Evolutionary conservation across 2,888 invertebrate genomes (phyloP), one percentile per base, ranked within the genome.

Genomic region (Pollenia griseotomentosa): DNA sequence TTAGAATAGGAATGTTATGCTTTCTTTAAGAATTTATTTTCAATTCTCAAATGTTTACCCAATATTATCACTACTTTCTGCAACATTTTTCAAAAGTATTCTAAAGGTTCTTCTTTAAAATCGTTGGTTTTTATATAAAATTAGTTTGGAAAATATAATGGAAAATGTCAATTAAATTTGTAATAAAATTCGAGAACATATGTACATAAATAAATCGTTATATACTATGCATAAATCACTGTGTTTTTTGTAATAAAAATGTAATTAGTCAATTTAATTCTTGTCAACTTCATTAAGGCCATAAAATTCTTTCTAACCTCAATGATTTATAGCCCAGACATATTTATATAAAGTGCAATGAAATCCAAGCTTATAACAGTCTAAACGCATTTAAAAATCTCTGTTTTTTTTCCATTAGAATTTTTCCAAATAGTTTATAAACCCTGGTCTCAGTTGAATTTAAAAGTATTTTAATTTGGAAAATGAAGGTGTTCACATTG

Each of bases 401-500:
- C 33, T 33, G 33, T 6, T 33, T 33, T 6, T 33, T 33, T 33
- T 33, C 5, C 33, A 33, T 33, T 33, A 33, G 5, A 33, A 33
- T 33, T 5, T 65, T 77, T 65, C 11, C 19, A 19, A 23, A 55
- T 11, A 40, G 75, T 51, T 75, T 63, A 48, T 44, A 61, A 61
- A 74, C n/a, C 23, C 40, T 33, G 23, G 7, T 40, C n/a, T 61
- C 14, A 7, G 6, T 19, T 8, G 12, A 23, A n/a, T 59, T 70
- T 53, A n/a, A 61, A 53, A 71, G 11, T 7, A 79, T 59, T 70
- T 7, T 40, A 33, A 2, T 70, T 61, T 40, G 7, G 23, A 80
- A 73, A 78, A 71, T 73, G 86, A 51, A 68, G 57, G 51, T 77
- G 68, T 33, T 81, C 63, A 63, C 80, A 73, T 71, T 77, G 75